Conservation (phyloP, 2,888 invertebrate genomes). For the Drosophila crucigera region DNA sequence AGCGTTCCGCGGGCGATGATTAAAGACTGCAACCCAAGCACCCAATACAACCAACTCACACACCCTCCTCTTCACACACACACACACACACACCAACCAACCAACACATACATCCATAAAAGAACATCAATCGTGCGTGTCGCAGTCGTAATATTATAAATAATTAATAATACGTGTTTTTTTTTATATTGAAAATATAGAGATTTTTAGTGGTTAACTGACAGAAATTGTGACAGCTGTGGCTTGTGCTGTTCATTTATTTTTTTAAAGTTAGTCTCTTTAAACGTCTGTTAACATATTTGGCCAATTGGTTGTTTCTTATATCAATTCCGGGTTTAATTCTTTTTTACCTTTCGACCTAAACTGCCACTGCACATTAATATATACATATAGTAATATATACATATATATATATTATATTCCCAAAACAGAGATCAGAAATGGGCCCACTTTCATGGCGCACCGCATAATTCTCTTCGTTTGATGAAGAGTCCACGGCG, state of each 20-base stretch:
- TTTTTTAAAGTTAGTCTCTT: neutral
- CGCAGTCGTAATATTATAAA: slow-evolving; percentile 48
- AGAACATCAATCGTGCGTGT: slow-evolving; percentile 42
- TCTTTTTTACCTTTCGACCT: slow-evolving; percentile 9
- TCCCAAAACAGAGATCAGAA: slow-evolving; percentile 5
- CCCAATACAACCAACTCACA: slow-evolving; percentile 27
- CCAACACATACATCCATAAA: slow-evolving; percentile 23
- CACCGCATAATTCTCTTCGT: slow-evolving; percentile 60
- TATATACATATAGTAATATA: neutral
- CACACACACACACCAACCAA: slow-evolving; percentile 15
- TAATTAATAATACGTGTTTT: slow-evolving; percentile 47
- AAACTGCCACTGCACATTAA: slow-evolving; percentile 17
- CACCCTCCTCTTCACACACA: slow-evolving; percentile 8
- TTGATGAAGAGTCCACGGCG: slow-evolving; percentile 60
- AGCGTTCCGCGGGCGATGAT: slow-evolving; percentile 90
- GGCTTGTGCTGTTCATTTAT: slow-evolving; percentile 17
- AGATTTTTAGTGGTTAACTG: slow-evolving; percentile 69
- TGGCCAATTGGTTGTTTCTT: slow-evolving; percentile 31
- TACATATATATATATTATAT: slow-evolving; percentile 6
- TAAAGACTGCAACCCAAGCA: slow-evolving; percentile 73
- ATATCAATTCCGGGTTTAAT: neutral
- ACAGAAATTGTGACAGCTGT: slow-evolving; percentile 11
- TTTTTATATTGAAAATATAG: slow-evolving; percentile 43
- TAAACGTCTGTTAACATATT: slow-evolving; percentile 1
- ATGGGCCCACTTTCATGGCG: slow-evolving; percentile 26